Conservation (phyloP, 2,888 invertebrate species). For the Lasioglossum vierecki region DNA sequence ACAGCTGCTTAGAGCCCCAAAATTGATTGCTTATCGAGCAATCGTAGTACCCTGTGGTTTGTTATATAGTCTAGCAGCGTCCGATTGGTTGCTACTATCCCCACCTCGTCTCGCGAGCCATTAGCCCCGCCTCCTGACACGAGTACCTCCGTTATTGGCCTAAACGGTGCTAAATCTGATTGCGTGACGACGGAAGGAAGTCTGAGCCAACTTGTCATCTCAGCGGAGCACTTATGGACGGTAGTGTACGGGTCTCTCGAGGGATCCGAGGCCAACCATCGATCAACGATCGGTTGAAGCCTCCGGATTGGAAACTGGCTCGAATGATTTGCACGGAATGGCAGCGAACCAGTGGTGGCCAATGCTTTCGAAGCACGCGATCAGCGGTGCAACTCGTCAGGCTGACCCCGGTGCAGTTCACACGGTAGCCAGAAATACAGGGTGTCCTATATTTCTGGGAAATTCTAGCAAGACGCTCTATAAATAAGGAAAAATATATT, state of each 20-base stretch:
- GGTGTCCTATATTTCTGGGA: not conserved
- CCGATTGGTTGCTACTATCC: not conserved
- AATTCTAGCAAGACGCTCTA: not conserved
- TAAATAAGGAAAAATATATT: not conserved
- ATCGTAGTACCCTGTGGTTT: not conserved
- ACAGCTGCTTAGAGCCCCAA: not conserved
- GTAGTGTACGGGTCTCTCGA: not conserved
- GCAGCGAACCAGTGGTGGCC: not conserved
- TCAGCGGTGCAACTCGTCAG: constrained; percentile 22
- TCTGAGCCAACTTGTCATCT: constrained; percentile 3
- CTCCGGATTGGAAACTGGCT: not conserved
- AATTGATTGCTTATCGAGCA: not conserved
- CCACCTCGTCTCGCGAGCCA: not conserved
- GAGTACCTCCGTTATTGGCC: not conserved
- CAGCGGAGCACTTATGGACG: not conserved
- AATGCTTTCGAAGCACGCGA: not conserved
- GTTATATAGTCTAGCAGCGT: too few species aligned
- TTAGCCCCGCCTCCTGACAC: not conserved
- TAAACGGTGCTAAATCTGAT: not conserved
- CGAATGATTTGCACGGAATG: not conserved
- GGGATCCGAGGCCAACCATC: not conserved
- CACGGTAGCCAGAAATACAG: constrained; percentile 21
- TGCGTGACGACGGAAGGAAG: constrained; percentile 4
- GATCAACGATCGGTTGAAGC: constrained; percentile 6
- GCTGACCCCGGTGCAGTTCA: constrained; percentile 8